These are phyloP conservation scores for Penaeus japonicus DNA, from an alignment of 1,140 invertebrate genomes.

Conservation along the genomic window DNA sequence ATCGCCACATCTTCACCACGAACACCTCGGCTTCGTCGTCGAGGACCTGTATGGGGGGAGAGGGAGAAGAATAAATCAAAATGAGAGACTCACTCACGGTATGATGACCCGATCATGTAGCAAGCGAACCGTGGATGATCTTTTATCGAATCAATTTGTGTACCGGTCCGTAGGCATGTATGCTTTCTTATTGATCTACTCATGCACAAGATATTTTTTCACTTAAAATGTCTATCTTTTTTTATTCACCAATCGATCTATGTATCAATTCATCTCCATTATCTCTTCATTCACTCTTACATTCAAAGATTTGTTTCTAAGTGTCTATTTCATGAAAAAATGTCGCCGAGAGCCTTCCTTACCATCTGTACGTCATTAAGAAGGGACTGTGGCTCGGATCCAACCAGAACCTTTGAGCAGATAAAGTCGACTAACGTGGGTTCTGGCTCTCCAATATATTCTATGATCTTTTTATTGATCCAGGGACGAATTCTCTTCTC, in stretches of 20 bases:
- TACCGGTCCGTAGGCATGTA: no score
- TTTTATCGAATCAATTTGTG: no score
- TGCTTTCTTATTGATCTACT: no score
- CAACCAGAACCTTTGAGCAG: slow-evolving; percentile 94
- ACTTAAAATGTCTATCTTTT: no score
- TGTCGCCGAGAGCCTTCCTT: slow-evolving; percentile 59
- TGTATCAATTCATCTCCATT: no score
- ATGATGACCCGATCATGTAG: not conserved
- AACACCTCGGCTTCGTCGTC: slow-evolving; percentile 99
- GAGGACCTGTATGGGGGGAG: slow-evolving; percentile 77
- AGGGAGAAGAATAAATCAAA: not conserved
- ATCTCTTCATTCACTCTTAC: no score
- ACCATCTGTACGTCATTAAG: slow-evolving; percentile 99
- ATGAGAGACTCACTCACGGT: not conserved
- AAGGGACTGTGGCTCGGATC: slow-evolving; percentile 90
- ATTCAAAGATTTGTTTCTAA: not conserved
- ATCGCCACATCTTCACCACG: slow-evolving; percentile 99
- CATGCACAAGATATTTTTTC: no score
- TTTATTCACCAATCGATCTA: no score
- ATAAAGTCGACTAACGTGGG: slow-evolving; percentile 98
- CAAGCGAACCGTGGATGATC: no score
- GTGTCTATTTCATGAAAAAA: no score
- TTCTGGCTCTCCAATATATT: slow-evolving; percentile 99
- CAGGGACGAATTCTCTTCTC: slow-evolving; percentile 97
- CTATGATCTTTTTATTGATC: slow-evolving; percentile 99